These are phyloP conservation scores for Brotogeris chrysoptera DNA, from an alignment of 2,797 vertebrate genomes.

Conservation along the genomic window DNA sequence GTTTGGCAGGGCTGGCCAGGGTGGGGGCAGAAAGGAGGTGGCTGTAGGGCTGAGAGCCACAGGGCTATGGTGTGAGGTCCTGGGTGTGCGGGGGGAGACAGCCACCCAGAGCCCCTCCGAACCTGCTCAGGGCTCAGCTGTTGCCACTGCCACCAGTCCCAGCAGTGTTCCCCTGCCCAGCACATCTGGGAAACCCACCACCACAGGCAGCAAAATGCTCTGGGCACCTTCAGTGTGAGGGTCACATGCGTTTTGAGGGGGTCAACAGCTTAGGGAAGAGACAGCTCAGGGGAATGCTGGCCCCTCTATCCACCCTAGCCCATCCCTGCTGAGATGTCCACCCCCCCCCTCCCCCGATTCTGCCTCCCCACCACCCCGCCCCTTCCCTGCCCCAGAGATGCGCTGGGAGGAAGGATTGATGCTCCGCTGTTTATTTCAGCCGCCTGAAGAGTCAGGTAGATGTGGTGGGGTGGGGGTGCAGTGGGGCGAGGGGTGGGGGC, in stretches of 20 bases:
- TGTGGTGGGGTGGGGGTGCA: slow-evolving; percentile 10
- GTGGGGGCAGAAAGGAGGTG: background rate
- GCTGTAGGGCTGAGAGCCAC: background rate
- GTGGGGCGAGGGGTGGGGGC: slow-evolving; percentile 13
- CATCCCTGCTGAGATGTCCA: background rate
- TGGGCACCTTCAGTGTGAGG: background rate
- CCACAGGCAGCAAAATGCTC: background rate
- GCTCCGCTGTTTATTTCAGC: slow-evolving; percentile 58
- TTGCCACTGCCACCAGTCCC: background rate
- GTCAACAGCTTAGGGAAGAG: background rate
- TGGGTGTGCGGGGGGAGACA: accelerated
- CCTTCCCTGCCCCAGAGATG: background rate
- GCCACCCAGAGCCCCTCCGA: background rate
- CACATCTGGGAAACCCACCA: background rate
- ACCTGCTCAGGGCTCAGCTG: background rate
- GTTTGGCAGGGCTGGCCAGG: background rate
- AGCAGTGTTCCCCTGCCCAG: background rate
- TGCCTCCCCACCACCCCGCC: background rate
- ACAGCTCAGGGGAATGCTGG: accelerated
- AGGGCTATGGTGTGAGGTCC: background rate
- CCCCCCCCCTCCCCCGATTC: accelerated
- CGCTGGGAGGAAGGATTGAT: background rate
- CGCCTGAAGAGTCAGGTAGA: slow-evolving; percentile 44
- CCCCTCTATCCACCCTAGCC: too few species aligned
- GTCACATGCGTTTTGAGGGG: accelerated